Evolutionary conservation across 2,113 vertebrate species (phyloP).

Genomic region (Prietella phreatophila): DNA sequence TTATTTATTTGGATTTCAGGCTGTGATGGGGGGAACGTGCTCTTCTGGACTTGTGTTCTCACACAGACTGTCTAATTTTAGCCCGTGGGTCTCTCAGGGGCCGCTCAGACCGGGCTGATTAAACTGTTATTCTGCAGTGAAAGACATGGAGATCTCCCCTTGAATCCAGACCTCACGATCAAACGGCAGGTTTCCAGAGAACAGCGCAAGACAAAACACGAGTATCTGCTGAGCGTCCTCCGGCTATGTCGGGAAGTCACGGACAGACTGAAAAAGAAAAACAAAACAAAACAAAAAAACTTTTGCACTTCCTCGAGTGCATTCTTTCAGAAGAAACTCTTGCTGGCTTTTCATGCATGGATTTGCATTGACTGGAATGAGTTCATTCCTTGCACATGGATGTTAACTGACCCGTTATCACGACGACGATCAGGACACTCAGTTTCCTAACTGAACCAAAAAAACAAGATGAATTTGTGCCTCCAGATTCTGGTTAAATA

Average conservation of each 20-base stretch:
- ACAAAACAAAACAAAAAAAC: not conserved
- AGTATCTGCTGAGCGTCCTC: not conserved
- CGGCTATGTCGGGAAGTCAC: not conserved
- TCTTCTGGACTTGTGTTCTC: conserved; percentile 39
- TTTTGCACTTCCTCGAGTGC: not conserved
- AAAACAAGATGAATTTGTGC: not conserved
- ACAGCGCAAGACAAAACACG: conserved; percentile 6
- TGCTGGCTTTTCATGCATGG: not conserved
- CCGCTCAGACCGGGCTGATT: conserved; percentile 9
- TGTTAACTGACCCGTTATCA: not conserved
- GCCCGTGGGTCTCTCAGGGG: conserved; percentile 20
- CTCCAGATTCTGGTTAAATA: not conserved
- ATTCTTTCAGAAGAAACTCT: not conserved
- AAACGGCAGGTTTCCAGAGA: not conserved
- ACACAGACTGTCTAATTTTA: conserved; percentile 48
- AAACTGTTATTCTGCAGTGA: conserved; percentile 33
- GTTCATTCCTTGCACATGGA: not conserved
- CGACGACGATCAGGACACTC: not conserved
- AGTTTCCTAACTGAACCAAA: not conserved
- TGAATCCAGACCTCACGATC: conserved; percentile 10
- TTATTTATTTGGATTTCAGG: not conserved
- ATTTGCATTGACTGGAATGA: not conserved
- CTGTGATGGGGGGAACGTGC: not conserved
- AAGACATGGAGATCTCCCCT: not conserved
- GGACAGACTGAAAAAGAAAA: not conserved